Evolutionary conservation across 2,113 vertebrate genomes (phyloP).

Genomic region (Zosterops japonicus): DNA sequence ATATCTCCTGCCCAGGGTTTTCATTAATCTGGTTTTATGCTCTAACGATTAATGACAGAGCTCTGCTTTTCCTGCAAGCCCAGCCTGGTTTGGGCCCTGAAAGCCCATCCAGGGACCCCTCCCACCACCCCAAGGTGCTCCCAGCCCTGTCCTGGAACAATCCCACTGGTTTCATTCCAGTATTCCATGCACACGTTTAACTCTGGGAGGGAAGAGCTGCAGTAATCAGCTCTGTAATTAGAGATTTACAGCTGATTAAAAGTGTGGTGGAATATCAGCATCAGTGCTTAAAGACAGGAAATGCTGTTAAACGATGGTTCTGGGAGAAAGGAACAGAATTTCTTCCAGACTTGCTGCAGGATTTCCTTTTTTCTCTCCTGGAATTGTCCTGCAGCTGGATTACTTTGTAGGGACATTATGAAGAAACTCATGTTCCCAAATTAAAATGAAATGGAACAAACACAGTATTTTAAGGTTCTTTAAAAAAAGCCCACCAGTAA

Average conservation of each 20-base stretch:
- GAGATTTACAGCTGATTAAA: not conserved
- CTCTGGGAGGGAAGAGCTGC: not conserved
- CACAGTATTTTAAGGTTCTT: not conserved
- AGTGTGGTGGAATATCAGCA: rapidly evolving
- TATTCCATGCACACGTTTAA: rapidly evolving
- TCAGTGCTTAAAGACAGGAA: not conserved
- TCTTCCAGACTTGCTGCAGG: not conserved
- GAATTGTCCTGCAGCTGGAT: not conserved
- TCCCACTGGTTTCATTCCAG: not conserved
- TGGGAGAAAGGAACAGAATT: not conserved
- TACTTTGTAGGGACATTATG: not conserved
- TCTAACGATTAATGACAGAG: rapidly evolving
- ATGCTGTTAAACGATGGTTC: rapidly evolving
- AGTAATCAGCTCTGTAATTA: not conserved
- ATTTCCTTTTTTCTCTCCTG: not conserved
- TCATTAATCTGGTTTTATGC: not conserved
- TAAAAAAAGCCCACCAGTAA: too few species aligned
- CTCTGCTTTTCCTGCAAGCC: rapidly evolving
- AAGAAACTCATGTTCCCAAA: rapidly evolving
- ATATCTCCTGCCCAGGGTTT: rapidly evolving
- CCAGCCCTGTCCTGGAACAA: not conserved
- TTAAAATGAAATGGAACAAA: not conserved
- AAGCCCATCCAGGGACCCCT: not conserved
- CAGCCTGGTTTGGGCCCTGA: not conserved
- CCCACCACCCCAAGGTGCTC: not conserved